Base-by-base conservation (phyloP, 2,797 vertebrate genomes). In the Siniperca obscura region DNA sequence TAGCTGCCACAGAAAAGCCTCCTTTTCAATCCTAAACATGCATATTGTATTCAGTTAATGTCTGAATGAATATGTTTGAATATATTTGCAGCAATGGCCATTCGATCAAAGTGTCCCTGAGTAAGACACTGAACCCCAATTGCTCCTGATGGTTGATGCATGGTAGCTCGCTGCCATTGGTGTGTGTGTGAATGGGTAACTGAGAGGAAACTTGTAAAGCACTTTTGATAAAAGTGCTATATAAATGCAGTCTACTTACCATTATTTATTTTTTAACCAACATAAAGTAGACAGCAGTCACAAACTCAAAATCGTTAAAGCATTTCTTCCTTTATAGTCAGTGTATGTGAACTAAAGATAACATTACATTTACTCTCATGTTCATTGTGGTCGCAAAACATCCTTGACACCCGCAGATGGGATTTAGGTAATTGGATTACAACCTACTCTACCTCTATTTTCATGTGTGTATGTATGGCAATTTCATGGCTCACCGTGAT, bases 401-500 rank as follows among this genome's bases (percentile, higher is more conserved):
- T 64, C 16, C 42, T 16, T 27, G 22, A 22, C 70, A 85, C 69
- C 75, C 85, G 88, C 64, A 68, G 25, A 72, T 56, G 2, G 50
- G 75, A 76, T 82, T 81, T 12, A 46, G 66, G 40, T 74, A 70
- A 82, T 19, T 80, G 44, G 46, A 67, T 66, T 50, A 68, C 70
- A 78, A 61, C 52, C 34, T 56, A 12, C 38, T 38, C 27, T 53
- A 40, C 14, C 25, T 69, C 30, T 70, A 30, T 75, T 70, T 55
- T 80, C 36, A 67, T 69, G 64, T 57, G 19, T 84, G 59, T 19
- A 69, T 83, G 16, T 69, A 34, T 64, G 46, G 69, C 71, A 38
- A 87, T 89, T 84, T 88, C 3, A 57, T 48, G 66, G 59, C 34
- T 64, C 52, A 64, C 40, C 9, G 72, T 80, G 42, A 85, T 76